phyloP scores from a whole-genome alignment of 2,113 vertebrate species.

The Hippocampus guttulatus region DNA sequence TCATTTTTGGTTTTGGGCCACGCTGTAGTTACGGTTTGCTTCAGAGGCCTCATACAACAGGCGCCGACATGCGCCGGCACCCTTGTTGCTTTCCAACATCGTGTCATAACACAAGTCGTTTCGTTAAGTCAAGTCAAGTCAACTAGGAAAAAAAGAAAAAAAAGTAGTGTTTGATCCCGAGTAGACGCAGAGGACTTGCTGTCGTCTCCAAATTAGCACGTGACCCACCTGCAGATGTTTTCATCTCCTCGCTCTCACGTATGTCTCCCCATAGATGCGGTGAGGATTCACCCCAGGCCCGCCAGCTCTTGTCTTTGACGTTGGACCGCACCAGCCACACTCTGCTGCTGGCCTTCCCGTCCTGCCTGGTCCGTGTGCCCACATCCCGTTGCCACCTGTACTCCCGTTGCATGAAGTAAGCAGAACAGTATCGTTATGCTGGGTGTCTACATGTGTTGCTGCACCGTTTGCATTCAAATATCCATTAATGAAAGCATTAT shows the following conservation, averaged over 20 bases:
- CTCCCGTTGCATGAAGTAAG: conserved; percentile 93
- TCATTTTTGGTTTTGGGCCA: not conserved
- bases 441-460: too few relatives aligned
- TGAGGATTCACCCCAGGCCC: conserved; percentile 70
- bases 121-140: too few relatives aligned
- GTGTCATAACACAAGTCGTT: too few relatives aligned
- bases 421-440: not conserved
- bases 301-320: conserved; percentile 83
- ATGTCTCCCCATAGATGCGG: conserved; percentile 77
- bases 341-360: conserved; percentile 85
- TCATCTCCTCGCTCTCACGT: conserved; percentile 7
- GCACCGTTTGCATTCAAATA: too few relatives aligned
- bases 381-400: conserved; percentile 90
- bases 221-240: conserved; percentile 10
- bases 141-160: too few relatives aligned
- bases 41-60: not conserved
- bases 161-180: not conserved
- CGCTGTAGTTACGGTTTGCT: too few relatives aligned
- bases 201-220: not conserved
- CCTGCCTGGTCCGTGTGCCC: conserved; percentile 84
- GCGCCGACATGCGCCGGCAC: too few relatives aligned
- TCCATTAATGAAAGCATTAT: too few relatives aligned
- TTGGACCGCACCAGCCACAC: conserved; percentile 82
- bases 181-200: not conserved
- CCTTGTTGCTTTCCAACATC: too few relatives aligned